Base-by-base conservation (phyloP, 2,797 vertebrate genomes). In the Clangula hyemalis region DNA sequence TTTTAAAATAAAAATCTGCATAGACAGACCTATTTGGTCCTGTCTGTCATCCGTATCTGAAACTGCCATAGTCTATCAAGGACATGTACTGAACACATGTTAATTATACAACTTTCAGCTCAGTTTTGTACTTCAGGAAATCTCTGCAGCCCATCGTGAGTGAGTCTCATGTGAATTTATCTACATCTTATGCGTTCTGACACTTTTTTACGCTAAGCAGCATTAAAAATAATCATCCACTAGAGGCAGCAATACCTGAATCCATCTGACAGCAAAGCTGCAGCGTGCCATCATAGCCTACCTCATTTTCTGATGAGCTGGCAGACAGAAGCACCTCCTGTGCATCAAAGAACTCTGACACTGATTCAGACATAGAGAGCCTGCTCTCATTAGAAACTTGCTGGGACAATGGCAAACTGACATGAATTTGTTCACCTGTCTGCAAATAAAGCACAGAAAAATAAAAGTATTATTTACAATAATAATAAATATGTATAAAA, bases 321-420 rank as follows among this genome's bases (percentile, higher is more conserved):
- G 99, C 99, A 65, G 99, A 99, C 3, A 99, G 98, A 81, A 99
- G 99, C 95, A 99, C 99, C 97, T 99, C 99, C 96, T 99, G 99
- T 95, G 99, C 99, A 71, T 99, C 99, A 87, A 99, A 99, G 98
- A 99, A 99, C 98, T 99, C 99, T 3, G 99, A 99, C 93, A 99
- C 98, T 0, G 99, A 99, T 97, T 99, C 99, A 22, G 99, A 99
- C 99, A 99, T 99, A 97, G 99, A 99, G 71, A 99, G 98, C 91
- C 99, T 98, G 97, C 99, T 99, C 97, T 99, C 99, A 88, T 99
- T 99, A 97, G 99, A 98, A 95, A 99, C 98, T 98, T 99, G 99
- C 97, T 99, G 99, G 93, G 99, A 99, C 92, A 99, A 97, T 91
- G 99, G 99, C 97, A 99, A 99, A 96, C 97, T 98, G 96, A 99